Evolutionary conservation across 2,113 vertebrate genomes (phyloP).

Genomic region (Hyla sarda): DNA sequence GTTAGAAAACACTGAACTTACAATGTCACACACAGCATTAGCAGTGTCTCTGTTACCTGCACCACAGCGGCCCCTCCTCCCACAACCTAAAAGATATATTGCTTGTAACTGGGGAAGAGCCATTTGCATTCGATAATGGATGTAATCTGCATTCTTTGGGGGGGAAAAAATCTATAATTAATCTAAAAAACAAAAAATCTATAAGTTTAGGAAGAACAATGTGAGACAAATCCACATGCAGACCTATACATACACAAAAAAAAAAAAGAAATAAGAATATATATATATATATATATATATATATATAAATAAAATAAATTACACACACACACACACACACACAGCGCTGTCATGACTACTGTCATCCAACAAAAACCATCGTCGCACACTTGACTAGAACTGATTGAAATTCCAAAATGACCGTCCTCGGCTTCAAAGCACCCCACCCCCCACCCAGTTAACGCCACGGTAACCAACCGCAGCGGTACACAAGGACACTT

Average conservation of each 20-base stretch:
- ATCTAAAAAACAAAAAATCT: too few species aligned
- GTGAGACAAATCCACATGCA: not conserved
- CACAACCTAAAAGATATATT: not conserved
- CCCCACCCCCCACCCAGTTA: constrained; percentile 6
- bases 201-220: not conserved
- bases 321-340: not conserved
- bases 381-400: not conserved
- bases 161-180: too few species aligned
- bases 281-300: not conserved
- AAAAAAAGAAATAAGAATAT: not conserved
- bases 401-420: constrained; percentile 50
- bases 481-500: constrained; percentile 18
- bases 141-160: not conserved
- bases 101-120: not conserved
- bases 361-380: not conserved
- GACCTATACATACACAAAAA: not conserved
- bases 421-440: not conserved
- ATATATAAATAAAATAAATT: not conserved
- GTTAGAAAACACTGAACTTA: too few species aligned
- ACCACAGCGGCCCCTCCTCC: not conserved
- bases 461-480: constrained; percentile 7
- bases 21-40: too few species aligned
- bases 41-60: too few species aligned
- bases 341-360: not conserved
- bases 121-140: constrained; percentile 22